Evolutionary conservation across 2,797 vertebrate genomes (phyloP).

Genomic region (Artibeus lituratus): DNA sequence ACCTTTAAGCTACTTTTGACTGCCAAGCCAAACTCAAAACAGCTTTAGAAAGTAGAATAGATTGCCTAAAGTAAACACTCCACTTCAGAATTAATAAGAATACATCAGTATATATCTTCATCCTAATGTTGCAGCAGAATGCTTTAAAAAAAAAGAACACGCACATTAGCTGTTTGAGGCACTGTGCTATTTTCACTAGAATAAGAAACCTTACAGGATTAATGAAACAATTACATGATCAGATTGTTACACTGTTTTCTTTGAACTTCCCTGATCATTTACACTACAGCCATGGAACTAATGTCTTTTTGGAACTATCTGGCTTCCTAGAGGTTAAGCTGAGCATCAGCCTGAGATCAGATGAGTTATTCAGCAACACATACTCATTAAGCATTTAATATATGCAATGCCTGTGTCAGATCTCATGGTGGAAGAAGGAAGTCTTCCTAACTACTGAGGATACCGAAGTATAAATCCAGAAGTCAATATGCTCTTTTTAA

Average conservation of each 20-base stretch:
- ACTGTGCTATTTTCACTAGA: background rate
- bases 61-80: background rate
- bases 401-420: background rate
- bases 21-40: background rate
- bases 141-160: background rate
- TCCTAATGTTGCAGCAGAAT: background rate
- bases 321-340: background rate
- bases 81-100: background rate
- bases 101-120: background rate
- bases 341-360: background rate
- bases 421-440: background rate
- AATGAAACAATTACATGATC: background rate
- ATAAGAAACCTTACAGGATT: background rate
- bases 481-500: background rate
- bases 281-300: background rate
- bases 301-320: constrained; percentile 4
- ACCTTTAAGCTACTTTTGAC: background rate
- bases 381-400: constrained; percentile 18
- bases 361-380: background rate
- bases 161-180: background rate
- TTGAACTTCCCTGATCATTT: background rate
- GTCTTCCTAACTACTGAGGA: background rate
- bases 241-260: background rate
- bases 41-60: background rate
- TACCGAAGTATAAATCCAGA: background rate